Conservation (phyloP, 2,113 vertebrate species). For the Chlamydotis undulata region DNA sequence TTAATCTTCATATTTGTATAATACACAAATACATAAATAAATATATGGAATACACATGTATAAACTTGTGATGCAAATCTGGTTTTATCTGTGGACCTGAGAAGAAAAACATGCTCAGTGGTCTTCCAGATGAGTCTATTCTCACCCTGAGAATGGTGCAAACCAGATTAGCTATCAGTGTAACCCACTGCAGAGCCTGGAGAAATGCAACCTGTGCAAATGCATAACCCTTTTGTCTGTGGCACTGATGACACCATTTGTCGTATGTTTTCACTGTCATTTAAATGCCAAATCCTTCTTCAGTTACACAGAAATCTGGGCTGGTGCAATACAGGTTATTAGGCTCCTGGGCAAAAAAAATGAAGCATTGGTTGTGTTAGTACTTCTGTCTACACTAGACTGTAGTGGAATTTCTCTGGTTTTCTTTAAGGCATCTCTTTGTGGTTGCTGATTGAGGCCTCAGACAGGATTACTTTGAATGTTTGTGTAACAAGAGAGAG, state of each 20-base stretch:
- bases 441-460: neutral
- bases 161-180: neutral
- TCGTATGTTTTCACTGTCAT: neutral
- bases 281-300: neutral
- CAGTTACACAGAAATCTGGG: neutral
- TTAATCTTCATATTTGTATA: too few species aligned
- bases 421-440: neutral
- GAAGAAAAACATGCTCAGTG: neutral
- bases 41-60: too few species aligned
- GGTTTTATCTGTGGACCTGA: too few species aligned
- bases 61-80: too few species aligned
- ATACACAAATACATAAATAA: too few species aligned
- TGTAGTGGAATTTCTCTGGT: neutral
- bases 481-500: neutral
- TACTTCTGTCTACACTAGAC: neutral
- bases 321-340: neutral
- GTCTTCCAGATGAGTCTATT: neutral
- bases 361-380: neutral
- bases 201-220: neutral
- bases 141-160: neutral
- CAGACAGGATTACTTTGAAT: neutral
- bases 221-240: neutral
- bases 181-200: neutral
- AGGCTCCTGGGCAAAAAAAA: neutral
- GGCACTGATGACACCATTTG: neutral